Base-by-base conservation (phyloP, 2,888 invertebrate genomes). In the Uropetala carovei region DNA sequence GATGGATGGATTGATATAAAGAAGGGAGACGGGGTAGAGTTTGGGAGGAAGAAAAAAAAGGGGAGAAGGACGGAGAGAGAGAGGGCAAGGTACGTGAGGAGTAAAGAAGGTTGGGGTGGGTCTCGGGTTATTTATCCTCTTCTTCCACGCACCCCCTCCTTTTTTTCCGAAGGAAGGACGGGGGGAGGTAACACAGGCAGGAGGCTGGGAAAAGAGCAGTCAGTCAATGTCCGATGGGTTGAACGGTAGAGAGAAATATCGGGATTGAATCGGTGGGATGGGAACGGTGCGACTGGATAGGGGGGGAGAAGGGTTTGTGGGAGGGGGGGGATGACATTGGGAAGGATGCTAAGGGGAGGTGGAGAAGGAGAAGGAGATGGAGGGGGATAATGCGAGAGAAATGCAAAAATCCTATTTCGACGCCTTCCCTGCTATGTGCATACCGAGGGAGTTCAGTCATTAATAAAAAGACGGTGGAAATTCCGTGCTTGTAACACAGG, bases 111-210 rank as follows among this genome's bases (percentile, higher is more conserved):
- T 43, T 27, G 75, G 18, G 11, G 75, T 13, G 27, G 75, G 75
- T n/a, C n/a, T 68, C 68, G 68, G 68, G 68, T 75, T 75, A 75
- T 75, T 75, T 75, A 75, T 75, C 75, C 75, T 75, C 75, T 75
- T 75, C 22, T 43, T 43, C 43, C 43, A 43, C 43, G 43, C 43
- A 43, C 43, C 75, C 75, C 75, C 75, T 10, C 75, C 43, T 75
- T 75, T 75, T 75, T 43, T 27, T 3, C 1, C 9, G 75, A 9
- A 27, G 18, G 16, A 18, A 10, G 75, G 27, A 27, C 22, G 75
- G 16, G 27, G 22, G 75, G 27, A 27, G 75, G 75, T 22, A 22
- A 11, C 16, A n/a, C 64, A 16, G 68, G 68, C 68, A 68, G 68
- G 27, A 27, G 22, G 75, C 27, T 27, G 22, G 75, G 75, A 75